These are phyloP conservation scores for Rhincodon typus DNA, from an alignment of 2,797 vertebrate genomes.

Conservation along the genomic window DNA sequence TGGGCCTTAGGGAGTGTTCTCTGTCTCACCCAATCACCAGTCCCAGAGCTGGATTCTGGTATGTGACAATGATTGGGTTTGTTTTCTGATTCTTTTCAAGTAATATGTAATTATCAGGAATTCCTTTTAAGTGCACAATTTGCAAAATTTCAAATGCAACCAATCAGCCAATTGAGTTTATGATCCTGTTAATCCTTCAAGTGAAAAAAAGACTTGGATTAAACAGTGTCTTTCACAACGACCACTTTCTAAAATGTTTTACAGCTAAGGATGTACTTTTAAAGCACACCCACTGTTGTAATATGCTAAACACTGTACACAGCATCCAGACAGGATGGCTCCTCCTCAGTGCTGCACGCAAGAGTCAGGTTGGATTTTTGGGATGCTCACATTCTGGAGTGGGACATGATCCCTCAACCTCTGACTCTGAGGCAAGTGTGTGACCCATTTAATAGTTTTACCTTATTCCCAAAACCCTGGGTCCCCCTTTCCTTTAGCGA, in stretches of 20 bases:
- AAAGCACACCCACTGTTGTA: not conserved
- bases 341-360: not conserved
- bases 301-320: not conserved
- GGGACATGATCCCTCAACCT: not conserved
- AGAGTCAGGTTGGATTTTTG: not conserved
- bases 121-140: not conserved
- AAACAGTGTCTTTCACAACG: not conserved
- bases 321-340: not conserved
- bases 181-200: not conserved
- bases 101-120: not conserved
- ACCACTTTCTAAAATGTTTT: not conserved
- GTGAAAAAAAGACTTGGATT: not conserved
- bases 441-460: not conserved
- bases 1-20: not conserved
- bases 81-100: not conserved
- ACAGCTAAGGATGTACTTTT: not conserved
- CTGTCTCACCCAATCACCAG: not conserved
- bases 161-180: not conserved
- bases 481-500: not conserved
- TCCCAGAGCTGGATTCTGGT: not conserved
- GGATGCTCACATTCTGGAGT: not conserved
- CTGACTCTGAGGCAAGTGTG: not conserved
- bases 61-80: not conserved
- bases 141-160: not conserved
- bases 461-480: not conserved